Evolutionary conservation across 2,797 vertebrate genomes (phyloP).

Genomic region (Denticeps clupeoides): DNA sequence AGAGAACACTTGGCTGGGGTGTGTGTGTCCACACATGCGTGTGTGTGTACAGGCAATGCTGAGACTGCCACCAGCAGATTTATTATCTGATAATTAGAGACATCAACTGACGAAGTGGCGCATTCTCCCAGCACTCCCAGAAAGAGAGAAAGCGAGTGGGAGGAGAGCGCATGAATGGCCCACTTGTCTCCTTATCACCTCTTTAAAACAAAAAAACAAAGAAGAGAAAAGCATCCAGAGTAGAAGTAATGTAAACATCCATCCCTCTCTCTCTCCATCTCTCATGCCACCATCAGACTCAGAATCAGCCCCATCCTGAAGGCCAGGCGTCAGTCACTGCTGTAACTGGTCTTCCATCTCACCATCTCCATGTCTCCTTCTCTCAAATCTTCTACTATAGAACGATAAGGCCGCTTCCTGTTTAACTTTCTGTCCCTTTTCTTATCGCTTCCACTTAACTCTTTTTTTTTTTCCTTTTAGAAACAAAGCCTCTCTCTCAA

Average conservation of each 20-base stretch:
- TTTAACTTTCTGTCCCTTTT: slow-evolving; percentile 45
- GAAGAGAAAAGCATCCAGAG: not conserved
- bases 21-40: too few species aligned
- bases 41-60: too few species aligned
- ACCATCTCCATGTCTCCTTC: not conserved
- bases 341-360: not conserved
- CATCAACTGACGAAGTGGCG: slow-evolving; percentile 14
- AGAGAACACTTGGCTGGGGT: too few species aligned
- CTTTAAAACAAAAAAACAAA: slow-evolving; percentile 16
- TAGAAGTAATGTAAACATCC: not conserved
- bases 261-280: not conserved
- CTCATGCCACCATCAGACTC: too few species aligned
- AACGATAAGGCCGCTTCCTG: slow-evolving; percentile 53
- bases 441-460: slow-evolving; percentile 49
- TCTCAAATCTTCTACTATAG: not conserved
- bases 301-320: too few species aligned
- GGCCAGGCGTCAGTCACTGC: not conserved
- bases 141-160: too few species aligned
- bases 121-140: too few species aligned
- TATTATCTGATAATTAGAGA: slow-evolving; percentile 15
- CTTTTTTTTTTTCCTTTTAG: slow-evolving; percentile 3
- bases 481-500: slow-evolving; percentile 13
- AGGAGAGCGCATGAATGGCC: not conserved
- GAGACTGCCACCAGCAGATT: slow-evolving; percentile 16
- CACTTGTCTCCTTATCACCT: slow-evolving; percentile 10